Conservation (phyloP, 2,113 vertebrate genomes). For the Leiothrix lutea region DNA sequence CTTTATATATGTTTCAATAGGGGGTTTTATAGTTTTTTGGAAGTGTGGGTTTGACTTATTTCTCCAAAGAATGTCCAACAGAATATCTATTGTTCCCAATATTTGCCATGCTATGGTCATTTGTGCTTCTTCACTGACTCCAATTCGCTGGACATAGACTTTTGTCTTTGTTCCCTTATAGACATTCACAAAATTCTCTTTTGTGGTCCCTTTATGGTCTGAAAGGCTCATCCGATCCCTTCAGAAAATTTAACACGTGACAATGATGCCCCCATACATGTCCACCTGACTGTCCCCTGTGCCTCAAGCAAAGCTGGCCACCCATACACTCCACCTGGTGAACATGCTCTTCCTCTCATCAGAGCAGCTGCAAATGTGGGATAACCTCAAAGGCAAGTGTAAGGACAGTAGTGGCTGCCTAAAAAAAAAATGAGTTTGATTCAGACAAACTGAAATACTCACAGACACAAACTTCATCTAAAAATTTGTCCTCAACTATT, state of each 20-base stretch:
- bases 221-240: not conserved
- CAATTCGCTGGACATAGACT: not conserved
- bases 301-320: not conserved
- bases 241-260: not conserved
- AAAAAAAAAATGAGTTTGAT: not conserved
- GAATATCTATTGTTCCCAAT: not conserved
- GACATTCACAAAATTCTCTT: not conserved
- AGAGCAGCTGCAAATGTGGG: not conserved
- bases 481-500: not conserved
- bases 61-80: not conserved
- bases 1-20: not conserved
- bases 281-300: not conserved
- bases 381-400: not conserved
- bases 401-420: not conserved
- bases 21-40: not conserved
- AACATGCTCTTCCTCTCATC: not conserved
- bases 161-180: not conserved
- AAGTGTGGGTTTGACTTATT: not conserved
- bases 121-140: not conserved
- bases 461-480: not conserved
- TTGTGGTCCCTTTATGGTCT: not conserved
- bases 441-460: not conserved
- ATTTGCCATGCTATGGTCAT: not conserved
- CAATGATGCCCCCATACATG: not conserved
- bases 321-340: not conserved